Percentiles rank a stretch among this genome's conserved stretches.
phyloP scores from a whole-genome alignment of 2,888 invertebrate genomes.

The Polyploca ridens region DNA sequence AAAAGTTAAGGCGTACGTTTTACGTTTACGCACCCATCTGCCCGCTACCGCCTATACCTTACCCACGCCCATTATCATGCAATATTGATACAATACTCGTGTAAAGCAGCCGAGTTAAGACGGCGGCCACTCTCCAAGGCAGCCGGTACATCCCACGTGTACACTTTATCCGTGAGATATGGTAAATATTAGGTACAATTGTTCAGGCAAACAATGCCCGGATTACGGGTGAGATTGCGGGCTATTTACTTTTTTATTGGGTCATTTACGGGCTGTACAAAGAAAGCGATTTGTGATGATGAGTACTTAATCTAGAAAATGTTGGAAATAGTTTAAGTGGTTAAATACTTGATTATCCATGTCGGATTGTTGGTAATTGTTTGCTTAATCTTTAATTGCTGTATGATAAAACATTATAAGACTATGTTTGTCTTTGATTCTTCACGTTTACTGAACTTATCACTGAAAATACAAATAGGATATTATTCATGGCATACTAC shows the following conservation, averaged over 20 bases:
- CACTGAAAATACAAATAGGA: too few relatives aligned
- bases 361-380: background rate
- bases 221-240: conserved; percentile 51
- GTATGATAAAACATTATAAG: too few relatives aligned
- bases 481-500: too few relatives aligned
- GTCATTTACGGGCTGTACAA: conserved; percentile 46
- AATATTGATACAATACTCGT: conserved; percentile 68
- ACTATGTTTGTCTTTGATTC: background rate
- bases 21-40: background rate
- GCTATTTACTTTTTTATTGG: conserved; percentile 69
- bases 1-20: background rate
- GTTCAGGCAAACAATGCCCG: conserved; percentile 52
- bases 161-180: conserved; percentile 60
- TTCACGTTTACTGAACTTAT: too few relatives aligned
- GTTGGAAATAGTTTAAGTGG: conserved; percentile 13
- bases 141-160: conserved; percentile 55
- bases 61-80: conserved; percentile 44
- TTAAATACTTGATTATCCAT: conserved; percentile 9
- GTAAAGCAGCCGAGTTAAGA: conserved; percentile 61
- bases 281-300: conserved; percentile 42
- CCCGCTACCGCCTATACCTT: conserved; percentile 38
- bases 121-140: conserved; percentile 34
- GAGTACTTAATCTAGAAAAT: conserved; percentile 32
- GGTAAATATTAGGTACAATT: conserved; percentile 66
- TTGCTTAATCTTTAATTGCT: background rate